Evolutionary conservation across 1,140 invertebrate species (phyloP).

Genomic region (Fopius arisanus): DNA sequence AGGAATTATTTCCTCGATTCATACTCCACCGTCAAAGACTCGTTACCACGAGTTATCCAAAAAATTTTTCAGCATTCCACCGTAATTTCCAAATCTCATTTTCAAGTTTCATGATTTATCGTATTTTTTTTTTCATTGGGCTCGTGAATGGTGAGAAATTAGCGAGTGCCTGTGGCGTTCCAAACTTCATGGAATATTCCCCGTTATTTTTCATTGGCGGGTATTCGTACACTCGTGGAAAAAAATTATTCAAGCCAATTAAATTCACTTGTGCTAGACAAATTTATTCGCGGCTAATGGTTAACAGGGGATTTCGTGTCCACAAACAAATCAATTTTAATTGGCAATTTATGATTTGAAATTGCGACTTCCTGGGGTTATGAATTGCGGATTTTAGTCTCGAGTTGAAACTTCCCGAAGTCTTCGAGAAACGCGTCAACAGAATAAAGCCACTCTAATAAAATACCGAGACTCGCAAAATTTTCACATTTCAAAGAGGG

Average conservation of each 20-base stretch:
- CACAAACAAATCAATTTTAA: background rate
- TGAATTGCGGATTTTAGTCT: too few species aligned
- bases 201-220: background rate
- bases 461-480: too few species aligned
- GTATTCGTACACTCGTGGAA: background rate
- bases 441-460: too few species aligned
- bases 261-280: too few species aligned
- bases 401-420: too few species aligned
- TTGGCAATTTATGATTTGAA: too few species aligned
- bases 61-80: background rate
- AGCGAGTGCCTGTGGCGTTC: background rate
- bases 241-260: too few species aligned
- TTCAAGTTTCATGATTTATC: constrained; percentile 6
- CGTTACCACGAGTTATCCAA: constrained; percentile 15
- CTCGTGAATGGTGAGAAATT: background rate
- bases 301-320: too few species aligned
- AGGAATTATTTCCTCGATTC: constrained; percentile 31
- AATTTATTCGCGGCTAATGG: too few species aligned
- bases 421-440: too few species aligned
- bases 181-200: background rate
- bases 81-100: background rate
- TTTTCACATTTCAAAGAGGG: constrained; percentile 25
- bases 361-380: too few species aligned
- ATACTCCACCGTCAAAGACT: constrained; percentile 18
- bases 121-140: background rate